These are phyloP conservation scores for Thaumetopoea pityocampa DNA, from an alignment of 1,140 invertebrate genomes.

Conservation along the genomic window DNA sequence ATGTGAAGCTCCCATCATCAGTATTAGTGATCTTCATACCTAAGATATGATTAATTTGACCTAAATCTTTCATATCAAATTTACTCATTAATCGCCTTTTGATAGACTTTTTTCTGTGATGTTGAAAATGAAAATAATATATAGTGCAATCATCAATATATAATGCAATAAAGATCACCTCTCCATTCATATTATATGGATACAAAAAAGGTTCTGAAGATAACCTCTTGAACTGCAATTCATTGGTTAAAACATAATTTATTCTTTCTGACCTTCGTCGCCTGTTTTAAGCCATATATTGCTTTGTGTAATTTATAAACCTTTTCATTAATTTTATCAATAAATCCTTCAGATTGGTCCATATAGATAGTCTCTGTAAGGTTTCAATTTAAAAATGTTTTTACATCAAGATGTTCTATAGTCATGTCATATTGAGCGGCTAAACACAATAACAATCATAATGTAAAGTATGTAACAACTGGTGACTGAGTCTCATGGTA, in stretches of 20 bases:
- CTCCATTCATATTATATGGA: background rate
- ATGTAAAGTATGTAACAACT: background rate
- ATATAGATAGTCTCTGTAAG: background rate
- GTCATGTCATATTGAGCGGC: constrained; percentile 3
- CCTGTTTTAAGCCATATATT: background rate
- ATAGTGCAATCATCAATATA: background rate
- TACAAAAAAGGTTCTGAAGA: background rate
- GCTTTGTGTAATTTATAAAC: background rate
- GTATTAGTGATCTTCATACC: background rate
- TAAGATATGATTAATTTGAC: background rate
- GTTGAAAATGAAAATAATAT: constrained; percentile 1
- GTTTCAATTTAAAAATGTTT: constrained; percentile 1
- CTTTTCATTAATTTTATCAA: background rate
- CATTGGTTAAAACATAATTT: background rate
- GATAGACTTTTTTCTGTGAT: too few relatives aligned
- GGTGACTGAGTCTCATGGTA: constrained; percentile 1
- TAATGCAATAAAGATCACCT: background rate
- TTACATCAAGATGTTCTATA: background rate
- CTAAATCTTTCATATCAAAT: constrained; percentile 1
- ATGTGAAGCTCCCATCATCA: too few relatives aligned
- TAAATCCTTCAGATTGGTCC: background rate
- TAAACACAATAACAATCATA: background rate
- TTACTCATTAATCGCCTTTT: background rate
- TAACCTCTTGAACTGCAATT: background rate
- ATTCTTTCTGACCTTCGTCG: background rate